Conservation (phyloP, 2,113 vertebrate species). For the Holacanthus passer region DNA sequence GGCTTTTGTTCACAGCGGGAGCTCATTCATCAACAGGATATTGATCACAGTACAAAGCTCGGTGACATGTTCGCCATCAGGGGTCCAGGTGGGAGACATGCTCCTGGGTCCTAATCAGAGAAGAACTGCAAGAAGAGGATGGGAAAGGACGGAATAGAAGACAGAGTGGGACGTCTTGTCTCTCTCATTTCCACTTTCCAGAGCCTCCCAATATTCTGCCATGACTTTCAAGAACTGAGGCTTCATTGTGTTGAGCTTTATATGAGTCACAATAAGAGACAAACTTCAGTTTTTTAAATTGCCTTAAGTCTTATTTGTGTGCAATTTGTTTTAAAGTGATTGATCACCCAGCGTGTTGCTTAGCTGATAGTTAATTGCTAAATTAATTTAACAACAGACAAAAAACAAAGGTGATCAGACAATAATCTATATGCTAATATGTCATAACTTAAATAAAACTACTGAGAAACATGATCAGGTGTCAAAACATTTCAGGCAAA, state of each 20-base stretch:
- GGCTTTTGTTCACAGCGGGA: not conserved
- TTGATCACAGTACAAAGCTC: not conserved
- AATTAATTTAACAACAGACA: not conserved
- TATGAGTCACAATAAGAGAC: not conserved
- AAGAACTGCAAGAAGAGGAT: not conserved
- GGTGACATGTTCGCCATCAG: not conserved
- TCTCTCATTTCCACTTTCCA: not conserved
- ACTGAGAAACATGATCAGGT: too few species aligned
- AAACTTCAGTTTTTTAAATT: not conserved
- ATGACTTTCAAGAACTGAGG: not conserved
- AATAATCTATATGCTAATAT: too few species aligned
- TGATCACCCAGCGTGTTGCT: not conserved
- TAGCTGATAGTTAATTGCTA: not conserved
- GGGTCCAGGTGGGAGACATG: not conserved
- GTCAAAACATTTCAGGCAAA: too few species aligned
- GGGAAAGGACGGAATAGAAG: not conserved
- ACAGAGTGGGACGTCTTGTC: not conserved
- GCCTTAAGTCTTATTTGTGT: not conserved
- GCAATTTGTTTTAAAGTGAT: too few species aligned
- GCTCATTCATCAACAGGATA: conserved; percentile 20
- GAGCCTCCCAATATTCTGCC: not conserved
- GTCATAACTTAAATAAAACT: too few species aligned
- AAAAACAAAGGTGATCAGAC: too few species aligned
- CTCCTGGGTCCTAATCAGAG: not conserved
- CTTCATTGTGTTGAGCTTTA: not conserved